Conservation (phyloP, 2,113 vertebrate genomes). For the Brachypteracias leptosomus region DNA sequence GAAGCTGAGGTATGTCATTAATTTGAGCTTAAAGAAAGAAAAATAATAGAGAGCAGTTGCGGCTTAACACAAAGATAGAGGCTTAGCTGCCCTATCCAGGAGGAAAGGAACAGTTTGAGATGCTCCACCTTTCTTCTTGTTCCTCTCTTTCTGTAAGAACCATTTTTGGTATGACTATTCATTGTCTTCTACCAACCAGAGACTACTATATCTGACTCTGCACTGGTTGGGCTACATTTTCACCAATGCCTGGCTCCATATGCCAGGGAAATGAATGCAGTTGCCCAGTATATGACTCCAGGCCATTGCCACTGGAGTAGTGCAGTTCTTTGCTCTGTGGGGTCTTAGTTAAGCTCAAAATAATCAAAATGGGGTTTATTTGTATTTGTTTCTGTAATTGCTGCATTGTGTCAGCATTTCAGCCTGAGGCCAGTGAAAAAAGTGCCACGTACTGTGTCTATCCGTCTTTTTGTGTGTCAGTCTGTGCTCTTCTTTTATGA, state of each 20-base stretch:
- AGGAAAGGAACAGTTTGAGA: not conserved
- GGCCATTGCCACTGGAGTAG: not conserved
- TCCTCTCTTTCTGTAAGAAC: not conserved
- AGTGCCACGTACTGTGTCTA: not conserved
- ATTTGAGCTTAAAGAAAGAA: not conserved
- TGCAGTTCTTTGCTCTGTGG: not conserved
- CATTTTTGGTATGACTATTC: fast-evolving
- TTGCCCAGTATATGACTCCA: not conserved
- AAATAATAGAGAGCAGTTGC: not conserved
- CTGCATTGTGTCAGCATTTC: not conserved
- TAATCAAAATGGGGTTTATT: not conserved
- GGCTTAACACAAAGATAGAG: not conserved
- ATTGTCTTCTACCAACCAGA: not conserved
- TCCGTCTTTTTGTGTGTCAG: not conserved
- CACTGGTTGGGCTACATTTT: not conserved
- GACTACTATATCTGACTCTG: not conserved
- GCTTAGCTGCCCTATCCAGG: not conserved
- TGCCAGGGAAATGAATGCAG: not conserved
- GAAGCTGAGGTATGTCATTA: not conserved
- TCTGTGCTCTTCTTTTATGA: not conserved
- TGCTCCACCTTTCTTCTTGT: not conserved
- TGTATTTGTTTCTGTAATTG: not conserved
- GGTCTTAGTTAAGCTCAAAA: not conserved
- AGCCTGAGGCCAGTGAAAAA: not conserved
- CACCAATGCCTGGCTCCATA: not conserved